Percentiles rank a stretch among this genome's conserved stretches.
phyloP scores from a whole-genome alignment of 2,888 invertebrate species.

The Polymixis lichenea region DNA sequence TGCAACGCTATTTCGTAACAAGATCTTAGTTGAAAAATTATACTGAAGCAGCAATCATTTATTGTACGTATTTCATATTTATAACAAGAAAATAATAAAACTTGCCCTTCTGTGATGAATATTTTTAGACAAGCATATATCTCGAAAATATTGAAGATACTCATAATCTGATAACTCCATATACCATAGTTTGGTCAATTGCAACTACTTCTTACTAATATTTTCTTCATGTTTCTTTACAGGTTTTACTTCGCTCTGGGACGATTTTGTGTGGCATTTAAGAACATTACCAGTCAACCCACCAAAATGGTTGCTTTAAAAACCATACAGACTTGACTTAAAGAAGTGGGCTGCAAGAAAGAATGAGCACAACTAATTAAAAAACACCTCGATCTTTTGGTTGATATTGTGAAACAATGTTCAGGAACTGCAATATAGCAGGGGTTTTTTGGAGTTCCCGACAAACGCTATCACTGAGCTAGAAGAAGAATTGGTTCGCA shows the following conservation, averaged over 20 bases:
- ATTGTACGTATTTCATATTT: slow-evolving; percentile 15
- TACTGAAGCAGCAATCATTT: background rate
- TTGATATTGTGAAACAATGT: no score
- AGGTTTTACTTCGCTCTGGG: slow-evolving; percentile 21
- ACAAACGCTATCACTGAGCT: no score
- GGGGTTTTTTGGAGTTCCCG: no score
- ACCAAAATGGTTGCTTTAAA: no score
- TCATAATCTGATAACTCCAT: slow-evolving; percentile 65
- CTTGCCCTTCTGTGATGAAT: slow-evolving; percentile 68
- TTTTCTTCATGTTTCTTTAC: background rate
- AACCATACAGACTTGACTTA: no score
- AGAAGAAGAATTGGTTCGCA: no score
- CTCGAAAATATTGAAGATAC: slow-evolving; percentile 80
- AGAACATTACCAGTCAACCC: background rate
- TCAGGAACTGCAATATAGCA: no score
- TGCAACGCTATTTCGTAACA: background rate
- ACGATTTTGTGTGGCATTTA: background rate
- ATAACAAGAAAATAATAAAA: background rate
- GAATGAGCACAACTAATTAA: no score
- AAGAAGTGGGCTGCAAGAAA: no score
- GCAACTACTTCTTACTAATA: background rate
- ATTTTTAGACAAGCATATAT: slow-evolving; percentile 83
- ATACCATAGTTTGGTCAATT: background rate
- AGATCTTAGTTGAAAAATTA: background rate
- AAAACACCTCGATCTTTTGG: no score